These are phyloP conservation scores for Melierax canorus DNA, from an alignment of 2,113 vertebrate species.

Conservation along the genomic window DNA sequence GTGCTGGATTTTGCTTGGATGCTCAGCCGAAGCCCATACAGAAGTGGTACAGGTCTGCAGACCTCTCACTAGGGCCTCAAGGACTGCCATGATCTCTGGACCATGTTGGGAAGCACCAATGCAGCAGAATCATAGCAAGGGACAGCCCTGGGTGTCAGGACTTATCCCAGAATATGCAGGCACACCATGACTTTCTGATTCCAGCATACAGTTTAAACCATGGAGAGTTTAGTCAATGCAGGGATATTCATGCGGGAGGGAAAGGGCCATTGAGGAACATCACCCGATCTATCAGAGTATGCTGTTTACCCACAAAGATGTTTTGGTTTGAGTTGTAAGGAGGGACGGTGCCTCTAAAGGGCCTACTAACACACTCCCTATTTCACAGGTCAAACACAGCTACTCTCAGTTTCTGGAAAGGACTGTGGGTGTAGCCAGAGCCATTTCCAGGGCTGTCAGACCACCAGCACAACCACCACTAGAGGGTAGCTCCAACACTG, in stretches of 20 bases:
- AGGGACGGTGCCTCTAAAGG: not conserved
- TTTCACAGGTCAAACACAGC: not conserved
- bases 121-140: not conserved
- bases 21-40: not conserved
- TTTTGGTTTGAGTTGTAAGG: not conserved
- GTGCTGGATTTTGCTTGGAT: fast-evolving
- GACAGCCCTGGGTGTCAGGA: not conserved
- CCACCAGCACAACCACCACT: not conserved
- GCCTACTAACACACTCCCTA: not conserved
- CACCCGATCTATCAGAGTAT: not conserved
- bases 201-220: not conserved
- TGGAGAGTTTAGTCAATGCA: not conserved
- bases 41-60: not conserved
- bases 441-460: not conserved
- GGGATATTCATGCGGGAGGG: not conserved
- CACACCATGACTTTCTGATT: not conserved
- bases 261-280: not conserved
- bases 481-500: not conserved
- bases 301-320: not conserved
- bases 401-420: not conserved
- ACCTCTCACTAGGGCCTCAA: not conserved
- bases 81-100: not conserved
- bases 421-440: not conserved
- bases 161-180: not conserved
- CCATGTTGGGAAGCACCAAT: not conserved